A percentile compares a stretch with the other conserved stretches of the same genome.
These are phyloP conservation scores for Episyrphus balteatus DNA, from an alignment of 1,140 invertebrate genomes.

Conservation along the genomic window DNA sequence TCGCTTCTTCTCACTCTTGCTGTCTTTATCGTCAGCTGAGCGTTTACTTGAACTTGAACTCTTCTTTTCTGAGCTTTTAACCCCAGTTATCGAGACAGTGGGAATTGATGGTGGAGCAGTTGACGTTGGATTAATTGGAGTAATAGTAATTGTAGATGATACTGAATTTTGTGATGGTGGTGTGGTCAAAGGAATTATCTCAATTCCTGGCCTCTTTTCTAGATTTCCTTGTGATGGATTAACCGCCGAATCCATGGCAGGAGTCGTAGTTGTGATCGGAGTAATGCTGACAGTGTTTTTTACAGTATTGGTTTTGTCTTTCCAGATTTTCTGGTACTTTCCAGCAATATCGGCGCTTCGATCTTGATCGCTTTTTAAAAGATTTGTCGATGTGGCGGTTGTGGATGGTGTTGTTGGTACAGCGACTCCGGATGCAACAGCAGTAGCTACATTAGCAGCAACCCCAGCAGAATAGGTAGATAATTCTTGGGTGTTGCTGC, in stretches of 20 bases:
- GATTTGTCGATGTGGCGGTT: constrained; percentile 7
- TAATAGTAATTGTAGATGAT: constrained; percentile 57
- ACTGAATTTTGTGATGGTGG: constrained; percentile 40
- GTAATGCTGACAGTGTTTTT: constrained; percentile 30
- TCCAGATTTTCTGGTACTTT: constrained; percentile 35
- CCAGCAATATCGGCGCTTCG: constrained; percentile 27
- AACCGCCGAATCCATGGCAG: constrained; percentile 6
- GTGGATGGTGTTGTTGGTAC: constrained; percentile 5
- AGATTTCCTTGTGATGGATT: constrained; percentile 16
- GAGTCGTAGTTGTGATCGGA: constrained; percentile 18
- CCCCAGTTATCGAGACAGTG: too few species aligned
- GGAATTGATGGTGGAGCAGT: neutral
- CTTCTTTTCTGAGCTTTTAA: too few species aligned
- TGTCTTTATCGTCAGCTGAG: constrained; percentile 26
- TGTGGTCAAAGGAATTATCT: constrained; percentile 47
- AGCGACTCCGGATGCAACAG: neutral
- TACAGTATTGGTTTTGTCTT: constrained; percentile 28
- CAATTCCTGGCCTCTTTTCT: constrained; percentile 50
- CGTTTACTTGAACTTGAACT: constrained; percentile 47
- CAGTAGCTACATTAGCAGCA: constrained; percentile 65
- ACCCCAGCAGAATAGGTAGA: too few species aligned
- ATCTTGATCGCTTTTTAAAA: constrained; percentile 8
- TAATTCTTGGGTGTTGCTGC: constrained; percentile 70
- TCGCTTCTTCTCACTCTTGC: constrained; percentile 56
- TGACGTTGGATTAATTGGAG: constrained; percentile 49